Evolutionary conservation across 2,797 vertebrate genomes (phyloP), one percentile per base, ranked within the genome.

Genomic region (Sphaeramia orbicularis): DNA sequence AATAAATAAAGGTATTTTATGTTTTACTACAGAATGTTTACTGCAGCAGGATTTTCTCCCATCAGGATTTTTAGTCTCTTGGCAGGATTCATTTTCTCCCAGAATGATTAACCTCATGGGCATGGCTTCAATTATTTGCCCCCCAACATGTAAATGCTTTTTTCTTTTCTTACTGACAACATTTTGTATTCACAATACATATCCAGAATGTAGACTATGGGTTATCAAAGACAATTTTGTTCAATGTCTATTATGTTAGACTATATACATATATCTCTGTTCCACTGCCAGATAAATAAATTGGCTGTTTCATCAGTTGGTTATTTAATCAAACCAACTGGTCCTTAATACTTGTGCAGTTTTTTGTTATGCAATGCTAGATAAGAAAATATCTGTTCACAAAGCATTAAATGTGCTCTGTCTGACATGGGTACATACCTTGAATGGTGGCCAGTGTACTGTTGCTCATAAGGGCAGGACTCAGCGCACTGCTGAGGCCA

Each of bases 371-470:
- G 7, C n/a, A 32, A 52, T 40, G 24, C 36, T 18, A 7, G 10
- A 42, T 16, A 10, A 19, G 0, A 24, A 65, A 43, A 37, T 24
- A 40, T 63, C 7, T 16, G 38, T 11, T 35, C 7, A 27, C 0
- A 11, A 40, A 16, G 14, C 52, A 35, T 56, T 66, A 0, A 16
- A 37, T 40, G 58, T 38, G 9, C 53, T 51, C 14, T 4, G 55
- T 15, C 14, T 41, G 27, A 55, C 16, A 58, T 24, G 3, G 8
- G 38, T 83, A 95, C 94, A 86, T 71, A 98, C 97, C 98, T 98
- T 99, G 97, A 92, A 99, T 98, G 67, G 97, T 98, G 85, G 97
- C 98, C 93, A 99, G 94, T 67, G 98, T 98, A 91, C 95, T 99
- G 94, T 97, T 99, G 91, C 96, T 98, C 97, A 99, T 96, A 83